phyloP scores from a whole-genome alignment of 2,888 invertebrate genomes.

The Dicyrtoma fusca region DNA sequence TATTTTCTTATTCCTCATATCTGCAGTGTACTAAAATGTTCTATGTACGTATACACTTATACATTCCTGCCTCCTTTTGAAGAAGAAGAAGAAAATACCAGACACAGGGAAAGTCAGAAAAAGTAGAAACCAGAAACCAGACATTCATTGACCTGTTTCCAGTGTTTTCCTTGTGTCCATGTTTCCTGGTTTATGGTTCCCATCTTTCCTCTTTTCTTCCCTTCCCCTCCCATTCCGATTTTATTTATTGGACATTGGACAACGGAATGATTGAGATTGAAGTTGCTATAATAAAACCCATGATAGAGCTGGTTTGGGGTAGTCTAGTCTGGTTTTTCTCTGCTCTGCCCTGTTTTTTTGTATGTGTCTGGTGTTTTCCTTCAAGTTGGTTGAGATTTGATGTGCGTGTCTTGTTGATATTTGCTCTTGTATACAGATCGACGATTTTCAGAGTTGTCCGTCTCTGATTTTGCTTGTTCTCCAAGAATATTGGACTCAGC shows the following conservation, averaged over 20 bases:
- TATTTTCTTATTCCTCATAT: conserved; percentile 4
- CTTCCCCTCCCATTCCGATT: conserved; percentile 1
- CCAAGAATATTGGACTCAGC: conserved; percentile 68
- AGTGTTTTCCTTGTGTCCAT: neutral
- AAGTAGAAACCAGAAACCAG: too few relatives aligned
- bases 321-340: neutral
- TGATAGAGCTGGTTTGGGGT: too few relatives aligned
- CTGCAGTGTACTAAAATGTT: neutral
- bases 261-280: too few relatives aligned
- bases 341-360: neutral
- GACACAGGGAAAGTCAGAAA: neutral
- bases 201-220: neutral
- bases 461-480: conserved; percentile 84
- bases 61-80: neutral
- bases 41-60: too few relatives aligned
- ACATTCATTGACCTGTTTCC: neutral
- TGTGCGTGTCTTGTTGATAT: conserved; percentile 7
- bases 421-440: conserved; percentile 66
- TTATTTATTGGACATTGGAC: too few relatives aligned
- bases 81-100: neutral
- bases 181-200: too few relatives aligned
- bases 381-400: neutral
- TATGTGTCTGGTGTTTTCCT: conserved; percentile 8
- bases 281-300: too few relatives aligned
- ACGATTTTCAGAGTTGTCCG: conserved; percentile 74